A percentile compares a stretch with the other conserved stretches of the same genome.
phyloP scores from a whole-genome alignment of 2,797 vertebrate species.

The Gadopsis bispinosus region DNA sequence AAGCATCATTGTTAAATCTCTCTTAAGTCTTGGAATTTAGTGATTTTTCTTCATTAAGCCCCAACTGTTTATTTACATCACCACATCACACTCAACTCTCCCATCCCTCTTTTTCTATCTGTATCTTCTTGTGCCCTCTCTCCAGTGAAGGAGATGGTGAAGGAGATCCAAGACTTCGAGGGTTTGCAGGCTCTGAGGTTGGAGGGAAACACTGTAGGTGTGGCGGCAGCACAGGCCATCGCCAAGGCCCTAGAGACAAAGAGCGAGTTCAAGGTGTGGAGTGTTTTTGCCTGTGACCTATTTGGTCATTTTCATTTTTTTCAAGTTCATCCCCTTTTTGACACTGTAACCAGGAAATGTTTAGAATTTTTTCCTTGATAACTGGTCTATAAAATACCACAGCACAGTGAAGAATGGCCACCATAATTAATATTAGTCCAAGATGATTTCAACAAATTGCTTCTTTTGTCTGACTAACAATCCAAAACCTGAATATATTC shows the following conservation, averaged over 20 bases:
- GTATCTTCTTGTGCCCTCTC: slow-evolving; percentile 5
- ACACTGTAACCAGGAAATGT: background rate
- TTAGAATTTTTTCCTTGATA: background rate
- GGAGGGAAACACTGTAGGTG: slow-evolving; percentile 96
- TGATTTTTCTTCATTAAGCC: background rate
- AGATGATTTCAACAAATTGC: background rate
- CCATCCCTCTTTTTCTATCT: background rate
- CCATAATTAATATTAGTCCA: background rate
- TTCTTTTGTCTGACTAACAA: background rate
- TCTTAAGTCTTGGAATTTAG: background rate
- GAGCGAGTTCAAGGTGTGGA: slow-evolving; percentile 89
- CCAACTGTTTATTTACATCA: background rate
- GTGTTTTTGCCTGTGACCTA: background rate
- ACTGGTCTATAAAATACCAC: background rate
- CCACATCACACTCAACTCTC: background rate
- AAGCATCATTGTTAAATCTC: background rate
- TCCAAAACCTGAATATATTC: background rate
- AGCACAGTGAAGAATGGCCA: background rate
- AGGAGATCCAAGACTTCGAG: slow-evolving; percentile 91
- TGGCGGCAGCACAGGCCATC: slow-evolving; percentile 94
- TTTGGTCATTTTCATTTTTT: background rate
- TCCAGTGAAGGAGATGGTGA: slow-evolving; percentile 91
- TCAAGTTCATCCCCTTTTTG: background rate
- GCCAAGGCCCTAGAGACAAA: slow-evolving; percentile 94
- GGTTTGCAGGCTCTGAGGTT: slow-evolving; percentile 91